phyloP scores from a whole-genome alignment of 1,140 invertebrate species.

The Hycleus phaleratus region DNA sequence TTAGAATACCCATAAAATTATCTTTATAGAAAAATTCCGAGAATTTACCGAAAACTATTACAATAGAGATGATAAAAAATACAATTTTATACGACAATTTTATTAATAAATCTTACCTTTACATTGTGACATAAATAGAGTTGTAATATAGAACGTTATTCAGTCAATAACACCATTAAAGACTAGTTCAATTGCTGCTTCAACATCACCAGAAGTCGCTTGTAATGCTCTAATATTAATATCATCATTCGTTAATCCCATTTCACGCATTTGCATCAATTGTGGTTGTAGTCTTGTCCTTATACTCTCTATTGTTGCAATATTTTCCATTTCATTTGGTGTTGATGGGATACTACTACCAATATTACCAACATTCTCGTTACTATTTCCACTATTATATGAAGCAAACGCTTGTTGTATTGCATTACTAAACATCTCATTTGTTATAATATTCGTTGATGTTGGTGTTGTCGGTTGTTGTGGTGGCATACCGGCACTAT shows the following conservation, averaged over 20 bases:
- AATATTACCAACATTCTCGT: background rate
- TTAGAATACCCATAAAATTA: too few relatives aligned
- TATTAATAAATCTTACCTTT: too few relatives aligned
- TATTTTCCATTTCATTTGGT: slow-evolving; percentile 2
- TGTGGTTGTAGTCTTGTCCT: slow-evolving; percentile 45
- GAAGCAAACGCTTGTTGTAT: slow-evolving; percentile 49
- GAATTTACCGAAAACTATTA: too few relatives aligned
- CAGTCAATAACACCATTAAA: slow-evolving; percentile 41
- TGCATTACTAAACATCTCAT: slow-evolving; percentile 51
- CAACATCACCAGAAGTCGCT: slow-evolving; percentile 75
- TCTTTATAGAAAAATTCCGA: too few relatives aligned
- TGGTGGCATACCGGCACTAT: background rate
- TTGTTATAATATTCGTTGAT: slow-evolving; percentile 43
- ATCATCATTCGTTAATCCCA: slow-evolving; percentile 80
- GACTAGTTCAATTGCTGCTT: slow-evolving; percentile 76
- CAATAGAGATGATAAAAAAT: too few relatives aligned
- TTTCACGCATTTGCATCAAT: slow-evolving; percentile 73
- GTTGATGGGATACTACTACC: background rate
- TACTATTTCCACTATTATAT: background rate
- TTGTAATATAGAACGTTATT: background rate
- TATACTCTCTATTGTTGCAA: slow-evolving; percentile 20
- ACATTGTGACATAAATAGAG: too few relatives aligned
- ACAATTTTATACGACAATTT: too few relatives aligned
- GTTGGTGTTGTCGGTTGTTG: slow-evolving; percentile 17
- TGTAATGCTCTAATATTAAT: slow-evolving; percentile 76